Percentiles rank a stretch among this genome's conserved stretches.
phyloP scores from a whole-genome alignment of 2,113 vertebrate genomes.

The Chroicocephalus ridibundus region DNA sequence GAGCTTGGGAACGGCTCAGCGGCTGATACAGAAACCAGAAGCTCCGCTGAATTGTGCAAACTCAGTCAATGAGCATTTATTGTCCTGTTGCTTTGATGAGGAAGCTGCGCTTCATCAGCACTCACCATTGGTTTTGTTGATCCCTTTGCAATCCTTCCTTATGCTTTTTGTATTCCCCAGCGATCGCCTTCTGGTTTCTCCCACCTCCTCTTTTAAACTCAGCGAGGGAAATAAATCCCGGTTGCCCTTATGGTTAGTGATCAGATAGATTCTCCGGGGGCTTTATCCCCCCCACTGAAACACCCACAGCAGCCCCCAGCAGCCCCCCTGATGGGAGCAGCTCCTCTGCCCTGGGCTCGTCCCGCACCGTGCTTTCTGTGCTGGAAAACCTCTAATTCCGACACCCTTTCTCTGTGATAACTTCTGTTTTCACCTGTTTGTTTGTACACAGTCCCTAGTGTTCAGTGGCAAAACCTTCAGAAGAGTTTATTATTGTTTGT shows the following conservation, averaged over 20 bases:
- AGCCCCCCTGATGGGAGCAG: fast-evolving
- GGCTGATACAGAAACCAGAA: neutral
- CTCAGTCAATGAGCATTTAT: neutral
- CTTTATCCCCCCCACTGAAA: neutral
- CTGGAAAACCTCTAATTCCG: neutral
- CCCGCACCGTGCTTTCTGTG: neutral
- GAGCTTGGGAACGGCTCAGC: neutral
- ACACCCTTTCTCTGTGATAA: neutral
- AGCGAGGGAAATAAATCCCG: fast-evolving
- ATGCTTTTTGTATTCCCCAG: neutral
- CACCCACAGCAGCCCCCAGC: fast-evolving
- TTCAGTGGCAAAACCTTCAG: neutral
- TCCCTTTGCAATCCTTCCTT: neutral
- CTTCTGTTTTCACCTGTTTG: neutral
- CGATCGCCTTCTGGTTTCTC: neutral
- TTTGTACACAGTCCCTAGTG: neutral
- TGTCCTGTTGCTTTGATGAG: neutral
- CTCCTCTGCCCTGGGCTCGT: fast-evolving
- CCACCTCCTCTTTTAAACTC: neutral
- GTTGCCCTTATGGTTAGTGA: neutral
- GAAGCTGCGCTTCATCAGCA: neutral
- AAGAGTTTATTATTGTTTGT: neutral
- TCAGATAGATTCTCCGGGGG: neutral
- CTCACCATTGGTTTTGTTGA: neutral
- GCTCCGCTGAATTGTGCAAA: neutral